A percentile compares a stretch with the other conserved stretches of the same genome.
Conservation (phyloP, 2,797 vertebrate species). For the Hydrocynus forskahlii region DNA sequence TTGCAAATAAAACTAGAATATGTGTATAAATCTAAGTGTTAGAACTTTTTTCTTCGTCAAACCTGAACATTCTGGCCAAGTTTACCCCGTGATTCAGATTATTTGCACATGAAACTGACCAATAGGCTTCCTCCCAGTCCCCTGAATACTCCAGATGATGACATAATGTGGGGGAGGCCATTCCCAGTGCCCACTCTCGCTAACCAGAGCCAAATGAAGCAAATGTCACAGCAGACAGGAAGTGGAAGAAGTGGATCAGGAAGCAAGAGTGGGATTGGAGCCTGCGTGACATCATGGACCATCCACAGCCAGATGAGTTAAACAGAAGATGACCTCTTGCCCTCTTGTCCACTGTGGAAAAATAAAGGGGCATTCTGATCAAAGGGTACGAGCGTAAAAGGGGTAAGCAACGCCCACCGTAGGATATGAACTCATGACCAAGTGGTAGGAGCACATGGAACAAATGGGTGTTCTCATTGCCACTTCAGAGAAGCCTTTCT, state of each 20-base stretch:
- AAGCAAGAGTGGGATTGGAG: conserved; percentile 49
- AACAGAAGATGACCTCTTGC: conserved; percentile 32
- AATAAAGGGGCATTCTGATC: conserved; percentile 25
- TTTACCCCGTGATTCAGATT: neutral
- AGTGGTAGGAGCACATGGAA: conserved; percentile 7
- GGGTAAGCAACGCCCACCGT: conserved; percentile 27
- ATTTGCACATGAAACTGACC: neutral
- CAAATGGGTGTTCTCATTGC: neutral
- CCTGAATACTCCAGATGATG: conserved; percentile 21
- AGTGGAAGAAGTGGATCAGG: conserved; percentile 53
- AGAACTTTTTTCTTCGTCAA: neutral
- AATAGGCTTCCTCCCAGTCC: neutral
- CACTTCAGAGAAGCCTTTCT: conserved; percentile 26
- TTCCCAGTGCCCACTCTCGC: conserved; percentile 38
- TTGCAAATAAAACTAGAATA: too few species aligned
- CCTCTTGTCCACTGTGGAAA: conserved; percentile 40
- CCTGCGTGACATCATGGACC: conserved; percentile 48
- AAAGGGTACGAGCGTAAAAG: conserved; percentile 28
- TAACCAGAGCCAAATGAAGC: conserved; percentile 48
- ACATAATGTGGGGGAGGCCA: conserved; percentile 39
- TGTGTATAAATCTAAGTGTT: too few species aligned
- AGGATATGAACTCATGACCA: conserved; percentile 19
- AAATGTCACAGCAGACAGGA: conserved; percentile 55
- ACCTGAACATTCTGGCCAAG: neutral
- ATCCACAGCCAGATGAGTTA: conserved; percentile 25